Conservation (phyloP, 1,140 invertebrate genomes). For the Eumaeus atala region DNA sequence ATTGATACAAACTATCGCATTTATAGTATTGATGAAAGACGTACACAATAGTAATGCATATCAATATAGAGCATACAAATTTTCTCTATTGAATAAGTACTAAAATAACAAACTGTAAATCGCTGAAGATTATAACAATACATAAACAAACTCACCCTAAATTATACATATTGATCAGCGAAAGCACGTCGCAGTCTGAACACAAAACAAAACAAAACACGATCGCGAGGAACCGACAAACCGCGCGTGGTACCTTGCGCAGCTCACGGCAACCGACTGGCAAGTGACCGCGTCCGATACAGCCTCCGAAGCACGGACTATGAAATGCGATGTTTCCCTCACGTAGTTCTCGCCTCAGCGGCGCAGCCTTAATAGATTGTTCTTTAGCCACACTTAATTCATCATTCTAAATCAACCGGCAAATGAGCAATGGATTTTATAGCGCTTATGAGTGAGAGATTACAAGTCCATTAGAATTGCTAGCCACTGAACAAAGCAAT, state of each 20-base stretch:
- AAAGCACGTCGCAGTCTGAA: constrained; percentile 34
- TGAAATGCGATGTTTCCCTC: constrained; percentile 25
- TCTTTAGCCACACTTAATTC: constrained; percentile 25
- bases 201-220: constrained; percentile 18
- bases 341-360: constrained; percentile 25
- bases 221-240: not conserved
- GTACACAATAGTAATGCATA: too few relatives aligned
- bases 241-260: constrained; percentile 36
- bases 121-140: too few relatives aligned
- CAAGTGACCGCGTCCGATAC: constrained; percentile 42
- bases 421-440: not conserved
- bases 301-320: constrained; percentile 46
- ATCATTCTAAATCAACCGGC: constrained; percentile 9
- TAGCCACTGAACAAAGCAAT: too few relatives aligned
- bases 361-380: constrained; percentile 39
- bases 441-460: too few relatives aligned
- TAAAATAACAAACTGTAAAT: too few relatives aligned
- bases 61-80: too few relatives aligned
- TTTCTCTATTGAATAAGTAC: too few relatives aligned
- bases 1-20: too few relatives aligned
- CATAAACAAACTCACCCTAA: too few relatives aligned
- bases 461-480: too few relatives aligned
- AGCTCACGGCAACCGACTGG: constrained; percentile 30
- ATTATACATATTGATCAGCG: too few relatives aligned
- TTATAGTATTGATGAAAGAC: too few relatives aligned